A percentile compares a stretch with the other conserved stretches of the same genome.
Conservation (phyloP, 2,113 vertebrate genomes). For the Cryptotis parvus region DNA sequence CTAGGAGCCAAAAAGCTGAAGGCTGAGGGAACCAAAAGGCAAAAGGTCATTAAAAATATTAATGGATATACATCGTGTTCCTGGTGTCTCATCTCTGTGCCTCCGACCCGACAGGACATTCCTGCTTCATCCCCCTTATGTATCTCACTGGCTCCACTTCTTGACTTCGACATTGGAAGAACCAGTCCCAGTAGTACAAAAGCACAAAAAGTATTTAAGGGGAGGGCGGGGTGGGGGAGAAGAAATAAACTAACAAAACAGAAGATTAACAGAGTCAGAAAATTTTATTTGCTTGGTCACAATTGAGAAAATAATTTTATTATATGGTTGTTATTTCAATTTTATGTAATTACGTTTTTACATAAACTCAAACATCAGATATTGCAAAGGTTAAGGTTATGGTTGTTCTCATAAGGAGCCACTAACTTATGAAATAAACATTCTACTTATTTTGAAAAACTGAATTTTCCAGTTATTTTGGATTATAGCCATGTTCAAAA, state of each 20-base stretch:
- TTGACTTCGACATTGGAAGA: slow-evolving; percentile 34
- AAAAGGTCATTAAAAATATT: no score
- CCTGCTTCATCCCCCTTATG: no score
- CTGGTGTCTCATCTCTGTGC: no score
- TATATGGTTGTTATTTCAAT: not conserved
- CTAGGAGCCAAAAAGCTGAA: no score
- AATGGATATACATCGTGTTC: no score
- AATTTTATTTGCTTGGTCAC: not conserved
- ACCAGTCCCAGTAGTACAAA: slow-evolving; percentile 13
- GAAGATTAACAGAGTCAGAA: not conserved
- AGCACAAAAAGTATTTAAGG: not conserved
- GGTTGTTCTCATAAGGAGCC: not conserved
- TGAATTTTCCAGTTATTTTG: not conserved
- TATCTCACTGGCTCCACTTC: not conserved
- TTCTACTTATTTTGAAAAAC: not conserved
- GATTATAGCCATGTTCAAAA: not conserved
- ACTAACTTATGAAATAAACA: not conserved
- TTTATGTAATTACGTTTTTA: not conserved
- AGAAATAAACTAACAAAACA: not conserved
- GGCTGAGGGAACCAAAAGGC: no score
- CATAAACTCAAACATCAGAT: not conserved
- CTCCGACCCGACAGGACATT: no score
- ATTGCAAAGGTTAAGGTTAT: not conserved
- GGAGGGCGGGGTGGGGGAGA: no score
- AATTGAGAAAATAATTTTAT: not conserved